These are phyloP conservation scores for Chloebia gouldiae DNA, from an alignment of 2,113 vertebrate genomes.

Conservation along the genomic window DNA sequence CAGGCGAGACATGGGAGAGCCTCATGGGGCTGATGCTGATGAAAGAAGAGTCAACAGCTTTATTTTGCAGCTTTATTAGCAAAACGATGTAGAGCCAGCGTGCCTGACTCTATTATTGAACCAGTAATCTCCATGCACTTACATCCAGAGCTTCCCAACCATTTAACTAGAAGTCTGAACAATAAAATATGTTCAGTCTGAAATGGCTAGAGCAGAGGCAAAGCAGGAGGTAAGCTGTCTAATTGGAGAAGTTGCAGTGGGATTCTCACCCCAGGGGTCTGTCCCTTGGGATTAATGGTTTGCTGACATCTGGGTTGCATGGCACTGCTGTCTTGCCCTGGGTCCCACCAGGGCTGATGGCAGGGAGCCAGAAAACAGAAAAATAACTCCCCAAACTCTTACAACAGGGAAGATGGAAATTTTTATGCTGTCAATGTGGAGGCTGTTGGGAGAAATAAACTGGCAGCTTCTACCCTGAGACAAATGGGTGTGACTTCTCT, in stretches of 20 bases:
- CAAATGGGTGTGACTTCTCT: not conserved
- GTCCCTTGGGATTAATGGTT: constrained; percentile 57
- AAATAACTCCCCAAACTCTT: not conserved
- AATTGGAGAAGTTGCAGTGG: constrained; percentile 37
- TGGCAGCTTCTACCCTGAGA: not conserved
- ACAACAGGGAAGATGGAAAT: not conserved
- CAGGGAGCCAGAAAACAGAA: not conserved
- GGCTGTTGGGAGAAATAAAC: not conserved
- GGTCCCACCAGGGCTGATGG: not conserved
- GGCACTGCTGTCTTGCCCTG: constrained; percentile 12
- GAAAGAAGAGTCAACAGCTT: constrained; percentile 33
- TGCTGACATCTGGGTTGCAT: constrained; percentile 23
- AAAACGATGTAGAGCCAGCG: not conserved
- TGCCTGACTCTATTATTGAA: not conserved
- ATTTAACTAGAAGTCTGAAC: constrained; percentile 18
- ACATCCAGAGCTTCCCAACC: constrained; percentile 12
- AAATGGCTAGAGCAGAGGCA: constrained; percentile 27
- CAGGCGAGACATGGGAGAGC: not conserved
- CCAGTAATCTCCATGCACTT: not conserved
- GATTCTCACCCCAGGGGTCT: constrained; percentile 41
- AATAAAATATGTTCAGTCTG: not conserved
- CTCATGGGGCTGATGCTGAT: constrained; percentile 22
- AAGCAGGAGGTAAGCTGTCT: constrained; percentile 47
- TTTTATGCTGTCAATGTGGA: not conserved
- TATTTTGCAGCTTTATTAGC: constrained; percentile 39